Conservation (phyloP, 2,888 invertebrate species). For the Phania funesta region DNA sequence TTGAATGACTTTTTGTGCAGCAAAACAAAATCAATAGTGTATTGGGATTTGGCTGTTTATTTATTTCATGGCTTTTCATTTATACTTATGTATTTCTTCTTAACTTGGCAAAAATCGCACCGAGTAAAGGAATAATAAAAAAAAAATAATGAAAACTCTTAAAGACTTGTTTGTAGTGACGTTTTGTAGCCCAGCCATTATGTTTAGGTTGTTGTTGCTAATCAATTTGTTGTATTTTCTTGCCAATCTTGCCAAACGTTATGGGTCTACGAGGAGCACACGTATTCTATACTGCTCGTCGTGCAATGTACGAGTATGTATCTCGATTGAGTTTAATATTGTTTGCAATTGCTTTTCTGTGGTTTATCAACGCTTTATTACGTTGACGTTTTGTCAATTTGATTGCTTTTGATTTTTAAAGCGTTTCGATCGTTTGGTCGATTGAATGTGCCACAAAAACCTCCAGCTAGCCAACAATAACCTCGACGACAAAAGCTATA, state of each 20-base stretch:
- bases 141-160: background rate
- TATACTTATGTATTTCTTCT: conserved; percentile 9
- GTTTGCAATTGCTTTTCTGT: conserved; percentile 69
- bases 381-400: conserved; percentile 78
- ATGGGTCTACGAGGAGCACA: conserved; percentile 17
- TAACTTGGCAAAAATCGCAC: conserved; percentile 18
- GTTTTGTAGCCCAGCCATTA: conserved; percentile 39
- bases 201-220: conserved; percentile 58
- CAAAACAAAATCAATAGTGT: conserved; percentile 38
- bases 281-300: background rate
- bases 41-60: conserved; percentile 36
- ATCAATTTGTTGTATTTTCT: conserved; percentile 64
- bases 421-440: conserved; percentile 64
- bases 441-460: conserved; percentile 62
- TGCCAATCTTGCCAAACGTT: conserved; percentile 32
- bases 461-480: conserved; percentile 29
- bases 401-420: conserved; percentile 76
- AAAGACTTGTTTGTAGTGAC: conserved; percentile 43
- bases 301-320: background rate
- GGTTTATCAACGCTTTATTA: conserved; percentile 78
- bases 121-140: background rate
- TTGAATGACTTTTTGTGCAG: conserved; percentile 7
- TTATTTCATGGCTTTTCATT: conserved; percentile 40
- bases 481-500: conserved; percentile 53
- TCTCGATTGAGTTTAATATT: conserved; percentile 53